These are phyloP conservation scores for Eueides isabella DNA, from an alignment of 1,140 invertebrate species.

Conservation along the genomic window DNA sequence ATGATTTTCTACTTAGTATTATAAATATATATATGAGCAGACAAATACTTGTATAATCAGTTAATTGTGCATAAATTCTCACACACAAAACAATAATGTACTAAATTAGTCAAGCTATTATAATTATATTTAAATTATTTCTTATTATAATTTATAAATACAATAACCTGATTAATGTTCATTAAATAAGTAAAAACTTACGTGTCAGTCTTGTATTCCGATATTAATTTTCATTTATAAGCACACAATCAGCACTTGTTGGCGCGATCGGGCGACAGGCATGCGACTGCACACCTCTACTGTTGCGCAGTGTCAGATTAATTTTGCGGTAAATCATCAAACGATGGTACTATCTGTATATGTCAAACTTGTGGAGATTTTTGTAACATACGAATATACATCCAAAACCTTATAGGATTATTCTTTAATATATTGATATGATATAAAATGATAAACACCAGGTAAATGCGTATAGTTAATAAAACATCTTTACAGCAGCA, in stretches of 20 bases:
- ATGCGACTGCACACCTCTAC: conserved; percentile 23
- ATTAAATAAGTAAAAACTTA: conserved; percentile 18
- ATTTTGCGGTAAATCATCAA: conserved; percentile 24
- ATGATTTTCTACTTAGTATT: background rate
- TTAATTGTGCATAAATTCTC: background rate
- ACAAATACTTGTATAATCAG: background rate
- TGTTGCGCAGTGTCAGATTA: conserved; percentile 29
- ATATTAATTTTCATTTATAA: conserved; percentile 23
- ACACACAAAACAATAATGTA: background rate
- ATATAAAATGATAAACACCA: background rate
- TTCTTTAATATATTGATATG: background rate
- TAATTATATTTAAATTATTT: background rate
- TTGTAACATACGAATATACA: background rate
- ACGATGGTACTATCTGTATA: background rate
- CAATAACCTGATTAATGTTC: background rate
- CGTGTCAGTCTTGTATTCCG: conserved; percentile 4
- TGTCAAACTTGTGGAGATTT: background rate
- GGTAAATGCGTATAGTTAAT: too few species aligned
- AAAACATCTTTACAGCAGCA: too few species aligned
- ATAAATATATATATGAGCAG: background rate
- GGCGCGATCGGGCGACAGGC: conserved; percentile 7
- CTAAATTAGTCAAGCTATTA: background rate
- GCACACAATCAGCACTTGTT: conserved; percentile 20
- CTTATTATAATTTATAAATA: background rate
- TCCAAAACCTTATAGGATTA: background rate